Evolutionary conservation across 2,113 vertebrate genomes (phyloP).

Genomic region (Chunga burmeisteri): DNA sequence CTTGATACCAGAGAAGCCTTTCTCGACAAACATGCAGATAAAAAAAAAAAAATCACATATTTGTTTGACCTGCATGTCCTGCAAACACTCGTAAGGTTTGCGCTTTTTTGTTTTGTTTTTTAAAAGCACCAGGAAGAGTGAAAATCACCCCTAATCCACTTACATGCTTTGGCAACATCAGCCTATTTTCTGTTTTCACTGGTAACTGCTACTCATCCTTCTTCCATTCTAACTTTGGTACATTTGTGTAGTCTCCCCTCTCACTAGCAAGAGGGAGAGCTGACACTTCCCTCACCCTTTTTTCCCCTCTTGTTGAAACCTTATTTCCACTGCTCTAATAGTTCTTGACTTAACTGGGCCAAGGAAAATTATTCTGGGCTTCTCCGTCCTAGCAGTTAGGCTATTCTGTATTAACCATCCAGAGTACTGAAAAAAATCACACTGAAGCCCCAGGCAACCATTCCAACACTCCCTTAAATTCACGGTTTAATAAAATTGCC

Average conservation of each 20-base stretch:
- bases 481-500: neutral
- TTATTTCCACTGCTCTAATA: conserved; percentile 55
- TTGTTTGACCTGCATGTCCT: neutral
- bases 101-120: neutral
- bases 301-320: neutral
- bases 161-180: neutral
- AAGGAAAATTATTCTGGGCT: conserved; percentile 64
- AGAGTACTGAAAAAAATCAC: neutral
- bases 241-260: neutral
- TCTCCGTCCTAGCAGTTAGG: conserved; percentile 27
- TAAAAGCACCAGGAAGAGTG: neutral
- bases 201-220: neutral
- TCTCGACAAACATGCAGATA: neutral
- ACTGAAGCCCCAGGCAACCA: conserved; percentile 13
- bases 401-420: conserved; percentile 27
- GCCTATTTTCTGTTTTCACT: neutral
- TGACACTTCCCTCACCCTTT: conserved; percentile 5
- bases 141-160: neutral
- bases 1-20: neutral
- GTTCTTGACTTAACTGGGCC: conserved; percentile 68
- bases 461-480: neutral
- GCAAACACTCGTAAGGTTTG: neutral
- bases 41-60: neutral
- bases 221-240: neutral
- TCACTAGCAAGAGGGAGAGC: conserved; percentile 6